Evolutionary conservation across 2,888 invertebrate genomes (phyloP).

Genomic region (Phragmatobia fuliginosa): DNA sequence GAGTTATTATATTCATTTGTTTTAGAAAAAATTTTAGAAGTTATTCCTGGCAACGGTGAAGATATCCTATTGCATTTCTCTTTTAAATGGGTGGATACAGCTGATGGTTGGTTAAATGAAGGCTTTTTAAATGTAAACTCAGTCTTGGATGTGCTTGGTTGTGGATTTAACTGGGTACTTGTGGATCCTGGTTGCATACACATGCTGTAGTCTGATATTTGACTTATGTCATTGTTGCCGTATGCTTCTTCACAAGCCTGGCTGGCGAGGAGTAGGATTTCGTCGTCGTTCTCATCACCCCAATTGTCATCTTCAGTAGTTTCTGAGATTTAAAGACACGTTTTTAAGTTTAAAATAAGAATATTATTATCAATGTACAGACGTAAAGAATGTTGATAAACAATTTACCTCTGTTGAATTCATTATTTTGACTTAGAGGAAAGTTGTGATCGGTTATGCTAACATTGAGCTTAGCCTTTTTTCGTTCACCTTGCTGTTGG

Average conservation of each 20-base stretch:
- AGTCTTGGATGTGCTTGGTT: conserved; percentile 68
- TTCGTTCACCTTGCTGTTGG: conserved; percentile 73
- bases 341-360: background rate
- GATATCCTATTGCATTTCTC: conserved; percentile 75
- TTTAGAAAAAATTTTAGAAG: conserved; percentile 59
- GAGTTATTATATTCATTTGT: conserved; percentile 52
- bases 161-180: conserved; percentile 70
- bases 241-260: conserved; percentile 80
- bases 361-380: background rate
- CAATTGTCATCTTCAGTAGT: conserved; percentile 62
- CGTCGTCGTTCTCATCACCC: conserved; percentile 83
- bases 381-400: background rate
- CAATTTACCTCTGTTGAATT: conserved; percentile 64
- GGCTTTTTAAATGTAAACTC: conserved; percentile 75
- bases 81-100: conserved; percentile 68
- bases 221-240: conserved; percentile 56
- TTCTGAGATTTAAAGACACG: conserved; percentile 42
- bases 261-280: conserved; percentile 79
- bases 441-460: conserved; percentile 79
- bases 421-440: conserved; percentile 77
- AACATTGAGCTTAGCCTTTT: conserved; percentile 77
- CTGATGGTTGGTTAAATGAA: conserved; percentile 50
- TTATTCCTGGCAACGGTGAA: conserved; percentile 75
- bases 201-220: conserved; percentile 72
- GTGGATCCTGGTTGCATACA: conserved; percentile 76